These are phyloP conservation scores for Amphiduros pacificus DNA, from an alignment of 2,888 invertebrate species.

Conservation along the genomic window DNA sequence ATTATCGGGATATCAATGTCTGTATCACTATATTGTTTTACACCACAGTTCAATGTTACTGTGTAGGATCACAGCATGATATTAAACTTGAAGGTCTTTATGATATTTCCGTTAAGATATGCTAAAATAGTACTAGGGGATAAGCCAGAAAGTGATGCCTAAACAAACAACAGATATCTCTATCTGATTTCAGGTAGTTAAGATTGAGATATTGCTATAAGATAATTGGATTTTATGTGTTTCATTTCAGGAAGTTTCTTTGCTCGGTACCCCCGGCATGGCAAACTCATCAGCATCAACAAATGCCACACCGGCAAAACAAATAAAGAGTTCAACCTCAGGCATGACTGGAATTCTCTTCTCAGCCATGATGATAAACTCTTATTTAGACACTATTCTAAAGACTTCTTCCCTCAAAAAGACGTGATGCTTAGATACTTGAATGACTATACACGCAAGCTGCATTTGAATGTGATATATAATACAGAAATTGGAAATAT, in stretches of 20 bases:
- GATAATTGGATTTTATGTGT: too few species aligned
- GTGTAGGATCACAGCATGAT: too few species aligned
- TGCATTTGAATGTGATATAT: conserved; percentile 54
- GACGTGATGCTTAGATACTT: conserved; percentile 54
- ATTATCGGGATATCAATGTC: too few species aligned
- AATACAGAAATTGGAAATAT: conserved; percentile 29
- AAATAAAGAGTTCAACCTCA: conserved; percentile 59
- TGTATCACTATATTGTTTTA: too few species aligned
- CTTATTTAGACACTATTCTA: conserved; percentile 39
- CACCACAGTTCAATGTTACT: too few species aligned
- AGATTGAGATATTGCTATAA: too few species aligned
- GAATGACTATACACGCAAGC: conserved; percentile 46
- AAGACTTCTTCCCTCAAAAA: conserved; percentile 48
- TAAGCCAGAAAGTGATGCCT: too few species aligned
- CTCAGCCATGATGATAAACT: conserved; percentile 51
- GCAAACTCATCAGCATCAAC: conserved; percentile 60
- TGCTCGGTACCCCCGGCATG: conserved; percentile 56
- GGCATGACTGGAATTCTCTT: conserved; percentile 61
- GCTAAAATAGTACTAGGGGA: too few species aligned
- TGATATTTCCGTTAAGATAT: too few species aligned
- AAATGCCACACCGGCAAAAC: conserved; percentile 57
- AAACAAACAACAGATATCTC: too few species aligned
- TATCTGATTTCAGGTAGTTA: too few species aligned
- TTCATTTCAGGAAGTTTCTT: conserved; percentile 54
- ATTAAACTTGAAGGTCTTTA: too few species aligned